Evolutionary conservation across 2,797 vertebrate species (phyloP).

Genomic region (Hylomyscus alleni): DNA sequence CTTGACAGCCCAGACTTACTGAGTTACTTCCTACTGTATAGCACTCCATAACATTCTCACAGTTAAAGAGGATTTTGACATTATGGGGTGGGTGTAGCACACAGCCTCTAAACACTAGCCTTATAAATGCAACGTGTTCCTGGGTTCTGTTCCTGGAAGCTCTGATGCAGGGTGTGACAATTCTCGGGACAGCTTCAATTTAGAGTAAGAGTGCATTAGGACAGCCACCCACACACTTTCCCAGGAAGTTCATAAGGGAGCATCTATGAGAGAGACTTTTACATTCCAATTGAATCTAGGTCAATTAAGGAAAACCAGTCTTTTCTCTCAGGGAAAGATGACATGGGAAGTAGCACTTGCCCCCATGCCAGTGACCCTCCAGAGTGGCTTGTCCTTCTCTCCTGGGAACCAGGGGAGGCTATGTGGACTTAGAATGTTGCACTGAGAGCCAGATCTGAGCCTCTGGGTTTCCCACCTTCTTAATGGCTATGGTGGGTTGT

Average conservation of each 20-base stretch:
- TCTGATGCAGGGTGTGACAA: neutral
- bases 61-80: neutral
- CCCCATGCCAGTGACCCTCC: neutral
- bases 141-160: neutral
- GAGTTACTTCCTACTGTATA: neutral
- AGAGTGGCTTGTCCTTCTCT: neutral
- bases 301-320: slow-evolving; percentile 1
- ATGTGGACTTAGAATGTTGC: neutral
- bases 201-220: neutral
- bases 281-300: neutral
- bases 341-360: neutral
- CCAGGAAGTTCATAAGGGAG: neutral
- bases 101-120: neutral
- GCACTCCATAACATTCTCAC: neutral
- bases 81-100: neutral
- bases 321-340: slow-evolving; percentile 24
- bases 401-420: neutral
- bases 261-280: neutral
- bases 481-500: neutral
- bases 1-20: neutral
- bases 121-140: neutral
- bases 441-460: neutral
- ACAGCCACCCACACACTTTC: neutral
- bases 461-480: neutral
- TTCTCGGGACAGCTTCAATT: neutral